A percentile compares a stretch with the other conserved stretches of the same genome.
Evolutionary conservation across 2,888 invertebrate species (phyloP).

Genomic region (Platycnemis pennipes): DNA sequence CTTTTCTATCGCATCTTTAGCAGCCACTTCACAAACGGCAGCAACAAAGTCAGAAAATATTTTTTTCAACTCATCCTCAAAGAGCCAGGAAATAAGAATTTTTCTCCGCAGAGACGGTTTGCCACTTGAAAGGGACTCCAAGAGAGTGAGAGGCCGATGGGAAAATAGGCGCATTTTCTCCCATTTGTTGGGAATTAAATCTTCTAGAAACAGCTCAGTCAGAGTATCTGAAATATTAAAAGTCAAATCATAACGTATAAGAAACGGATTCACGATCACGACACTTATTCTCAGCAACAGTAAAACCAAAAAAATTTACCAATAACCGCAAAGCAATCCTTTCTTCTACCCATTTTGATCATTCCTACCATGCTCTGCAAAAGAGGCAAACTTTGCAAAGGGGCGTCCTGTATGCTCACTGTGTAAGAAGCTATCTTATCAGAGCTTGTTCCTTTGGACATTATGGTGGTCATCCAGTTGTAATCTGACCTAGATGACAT

Average conservation of each 20-base stretch:
- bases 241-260: not conserved
- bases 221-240: constrained; percentile 86
- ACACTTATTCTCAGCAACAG: not conserved
- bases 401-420: constrained; percentile 90
- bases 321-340: constrained; percentile 85
- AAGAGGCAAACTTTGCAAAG: constrained; percentile 88
- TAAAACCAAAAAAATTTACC: constrained; percentile 78
- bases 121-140: constrained; percentile 84
- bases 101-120: constrained; percentile 83
- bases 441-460: constrained; percentile 89
- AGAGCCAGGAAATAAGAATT: constrained; percentile 90
- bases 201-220: constrained; percentile 88
- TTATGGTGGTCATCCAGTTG: constrained; percentile 89
- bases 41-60: constrained; percentile 87
- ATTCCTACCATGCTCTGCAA: constrained; percentile 87
- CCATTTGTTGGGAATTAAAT: constrained; percentile 84
- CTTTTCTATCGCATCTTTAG: constrained; percentile 88
- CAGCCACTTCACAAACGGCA: constrained; percentile 85
- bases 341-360: constrained; percentile 89
- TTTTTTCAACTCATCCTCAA: constrained; percentile 93
- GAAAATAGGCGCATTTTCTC: constrained; percentile 85
- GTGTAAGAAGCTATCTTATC: constrained; percentile 94
- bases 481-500: constrained; percentile 84
- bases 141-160: constrained; percentile 82
- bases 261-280: not conserved